Percentiles rank a stretch among this genome's conserved stretches.
Conservation (phyloP, 2,888 invertebrate species). For the Apantesis nais region DNA sequence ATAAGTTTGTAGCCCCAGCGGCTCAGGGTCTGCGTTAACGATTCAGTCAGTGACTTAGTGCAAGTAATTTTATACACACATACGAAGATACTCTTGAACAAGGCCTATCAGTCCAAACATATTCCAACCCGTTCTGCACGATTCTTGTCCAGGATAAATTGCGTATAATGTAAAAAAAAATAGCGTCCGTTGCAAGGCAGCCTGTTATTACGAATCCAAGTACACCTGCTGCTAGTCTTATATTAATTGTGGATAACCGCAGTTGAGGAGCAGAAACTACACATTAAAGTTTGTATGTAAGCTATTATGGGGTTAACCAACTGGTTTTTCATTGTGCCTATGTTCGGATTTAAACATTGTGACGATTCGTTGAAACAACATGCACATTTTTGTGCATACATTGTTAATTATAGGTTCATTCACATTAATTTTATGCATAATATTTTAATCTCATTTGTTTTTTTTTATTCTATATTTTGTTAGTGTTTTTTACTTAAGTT, state of each 20-base stretch:
- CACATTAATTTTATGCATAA: background rate
- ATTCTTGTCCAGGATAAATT: constrained; percentile 30
- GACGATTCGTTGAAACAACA: background rate
- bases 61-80: too few relatives aligned
- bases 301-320: constrained; percentile 19
- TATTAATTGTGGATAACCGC: constrained; percentile 33
- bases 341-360: constrained; percentile 4
- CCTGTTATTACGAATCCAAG: constrained; percentile 39
- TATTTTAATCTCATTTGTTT: too few relatives aligned
- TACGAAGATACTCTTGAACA: background rate
- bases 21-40: too few relatives aligned
- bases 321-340: constrained; percentile 26
- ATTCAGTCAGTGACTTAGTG: too few relatives aligned
- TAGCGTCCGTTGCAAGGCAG: constrained; percentile 3
- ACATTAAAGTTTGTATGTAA: constrained; percentile 29
- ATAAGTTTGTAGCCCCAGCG: too few relatives aligned
- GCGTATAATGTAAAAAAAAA: constrained; percentile 33
- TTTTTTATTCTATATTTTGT: too few relatives aligned
- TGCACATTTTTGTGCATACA: background rate
- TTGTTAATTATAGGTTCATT: background rate
- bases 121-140: constrained; percentile 29
- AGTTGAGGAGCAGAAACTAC: constrained; percentile 16
- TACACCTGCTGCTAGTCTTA: constrained; percentile 44
- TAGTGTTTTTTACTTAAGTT: too few relatives aligned
- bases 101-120: constrained; percentile 19